Base-by-base conservation (phyloP, 2,888 invertebrate genomes). In the Elegia similella region DNA sequence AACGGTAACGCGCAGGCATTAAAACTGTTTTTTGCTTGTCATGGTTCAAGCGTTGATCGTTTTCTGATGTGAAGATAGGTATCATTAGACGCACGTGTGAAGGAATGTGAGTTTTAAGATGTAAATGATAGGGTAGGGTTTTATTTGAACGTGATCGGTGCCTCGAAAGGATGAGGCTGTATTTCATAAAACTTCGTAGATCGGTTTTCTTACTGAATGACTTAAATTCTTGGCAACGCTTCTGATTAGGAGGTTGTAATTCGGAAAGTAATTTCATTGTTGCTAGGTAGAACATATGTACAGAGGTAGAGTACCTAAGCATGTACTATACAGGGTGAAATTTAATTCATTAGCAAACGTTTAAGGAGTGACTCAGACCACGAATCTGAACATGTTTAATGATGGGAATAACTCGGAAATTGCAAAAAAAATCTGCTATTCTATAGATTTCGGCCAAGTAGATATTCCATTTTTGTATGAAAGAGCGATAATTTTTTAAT, bases 31-130 rank as follows among this genome's bases (percentile, higher is more conserved):
- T 68, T 64, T 30, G 17, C 29, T 52, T 15, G 47, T 43, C 50
- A 55, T 32, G 7, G 8, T 13, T 38, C 32, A 47, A 52, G 29
- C 48, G 62, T 17, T 61, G 66, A 66, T 68, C 63, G 67, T 71
- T 72, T 68, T 75, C 69, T 70, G 74, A 74, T 70, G 63, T 61
- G 62, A 56, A 68, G 70, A 68, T 69, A 69, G 66, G 64, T 67
- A 66, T 69, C 60, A 63, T 64, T 64, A 61, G 61, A 55, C 60
- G 61, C 50, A 42, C 47, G 56, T 58, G 59, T 56, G 59, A 59
- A 52, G 59, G 59, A 60, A 62, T 67, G 59, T 59, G 55, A 47
- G 55, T 57, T 64, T 63, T 61, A 65, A 61, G 46, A 58, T 42
- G 44, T 56, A 47, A n/a, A 44, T 6, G 42, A 54, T 59, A 57